Evolutionary conservation across 2,888 invertebrate genomes (phyloP), one percentile per base, ranked within the genome.

Genomic region (Sipunculus nudus): DNA sequence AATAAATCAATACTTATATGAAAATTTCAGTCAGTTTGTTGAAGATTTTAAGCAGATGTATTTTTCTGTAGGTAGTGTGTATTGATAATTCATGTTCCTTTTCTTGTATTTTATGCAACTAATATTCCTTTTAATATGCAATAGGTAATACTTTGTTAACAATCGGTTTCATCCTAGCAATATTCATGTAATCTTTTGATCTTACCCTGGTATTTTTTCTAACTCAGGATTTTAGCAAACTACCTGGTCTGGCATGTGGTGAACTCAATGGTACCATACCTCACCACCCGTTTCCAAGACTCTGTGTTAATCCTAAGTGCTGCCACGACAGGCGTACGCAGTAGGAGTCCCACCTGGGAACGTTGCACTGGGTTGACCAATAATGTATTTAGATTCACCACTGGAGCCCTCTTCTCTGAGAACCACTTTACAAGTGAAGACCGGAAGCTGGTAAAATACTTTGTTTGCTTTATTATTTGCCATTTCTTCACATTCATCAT

Each of bases 161-260:
- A n/a, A n/a, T n/a, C n/a, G n/a, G n/a, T n/a, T n/a, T n/a, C n/a
- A n/a, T n/a, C n/a, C n/a, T n/a, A n/a, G n/a, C n/a, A n/a, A n/a
- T n/a, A n/a, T n/a, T n/a, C n/a, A n/a, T n/a, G n/a, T n/a, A n/a
- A n/a, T n/a, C n/a, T n/a, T n/a, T n/a, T n/a, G n/a, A n/a, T n/a
- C n/a, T n/a, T n/a, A n/a, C n/a, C n/a, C n/a, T n/a, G n/a, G n/a
- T n/a, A n/a, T n/a, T n/a, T n/a, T n/a, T n/a, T n/a, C n/a, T n/a
- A n/a, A n/a, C n/a, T n/a, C 60, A 79, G 79, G 48, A 63, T 71
- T 3, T 32, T 78, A 23, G 74, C 75, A 26, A 76, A 76, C 65
- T 78, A 77, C 59, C 57, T 79, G 29, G 63, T 75, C 23, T 75
- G 74, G 74, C 60, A 65, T 16, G 31, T 70, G 29, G 46, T 78